A percentile compares a stretch with the other conserved stretches of the same genome.
Conservation (phyloP, 2,113 vertebrate genomes). For the Columba janthina region DNA sequence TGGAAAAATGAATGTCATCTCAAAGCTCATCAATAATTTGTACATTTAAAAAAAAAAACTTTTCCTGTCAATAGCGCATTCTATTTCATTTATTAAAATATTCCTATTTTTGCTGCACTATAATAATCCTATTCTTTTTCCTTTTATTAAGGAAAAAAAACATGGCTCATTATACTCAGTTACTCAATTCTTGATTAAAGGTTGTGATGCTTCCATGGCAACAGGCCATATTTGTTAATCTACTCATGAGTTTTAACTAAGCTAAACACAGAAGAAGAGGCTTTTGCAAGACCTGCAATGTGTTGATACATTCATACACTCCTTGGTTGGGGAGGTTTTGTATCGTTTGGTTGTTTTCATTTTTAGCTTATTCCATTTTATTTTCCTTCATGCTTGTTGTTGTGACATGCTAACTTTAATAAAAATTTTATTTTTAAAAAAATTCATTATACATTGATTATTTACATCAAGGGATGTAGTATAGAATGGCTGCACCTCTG, state of each 20-base stretch:
- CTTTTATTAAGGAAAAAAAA: background rate
- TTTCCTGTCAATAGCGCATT: background rate
- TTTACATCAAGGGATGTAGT: background rate
- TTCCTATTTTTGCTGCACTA: background rate
- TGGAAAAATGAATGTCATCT: background rate
- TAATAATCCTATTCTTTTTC: background rate
- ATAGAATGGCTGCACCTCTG: background rate
- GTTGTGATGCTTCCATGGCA: background rate
- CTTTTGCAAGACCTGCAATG: background rate
- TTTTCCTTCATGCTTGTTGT: background rate
- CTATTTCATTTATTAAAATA: constrained; percentile 22
- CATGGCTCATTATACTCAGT: background rate
- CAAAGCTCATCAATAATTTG: constrained; percentile 10
- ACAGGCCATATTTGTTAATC: background rate
- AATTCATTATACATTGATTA: background rate
- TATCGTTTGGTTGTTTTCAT: background rate
- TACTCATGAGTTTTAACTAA: background rate
- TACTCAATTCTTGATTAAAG: background rate
- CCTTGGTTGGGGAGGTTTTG: rapidly evolving
- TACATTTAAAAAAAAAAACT: background rate
- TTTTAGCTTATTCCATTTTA: background rate
- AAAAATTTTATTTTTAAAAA: background rate
- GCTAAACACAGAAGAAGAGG: background rate
- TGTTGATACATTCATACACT: background rate
- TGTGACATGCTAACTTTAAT: background rate